phyloP scores from a whole-genome alignment of 92 coral and sea anemone species.

The Metridium senile region DNA sequence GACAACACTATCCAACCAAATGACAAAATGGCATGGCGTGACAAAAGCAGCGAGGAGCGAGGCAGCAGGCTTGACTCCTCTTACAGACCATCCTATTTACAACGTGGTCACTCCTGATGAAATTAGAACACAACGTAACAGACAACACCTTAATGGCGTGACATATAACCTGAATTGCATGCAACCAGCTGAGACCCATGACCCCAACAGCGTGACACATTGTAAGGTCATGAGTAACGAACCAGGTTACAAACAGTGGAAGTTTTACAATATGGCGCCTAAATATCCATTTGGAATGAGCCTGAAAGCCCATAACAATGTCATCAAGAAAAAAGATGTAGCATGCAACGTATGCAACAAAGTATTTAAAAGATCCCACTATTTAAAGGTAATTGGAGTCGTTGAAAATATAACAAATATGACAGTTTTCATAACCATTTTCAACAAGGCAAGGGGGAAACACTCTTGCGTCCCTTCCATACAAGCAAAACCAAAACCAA shows the following conservation, averaged over 20 bases:
- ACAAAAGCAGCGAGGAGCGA: background rate
- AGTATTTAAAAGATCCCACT: background rate
- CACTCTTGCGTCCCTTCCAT: no score
- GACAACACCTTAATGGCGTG: background rate
- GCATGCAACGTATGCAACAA: background rate
- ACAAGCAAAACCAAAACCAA: no score
- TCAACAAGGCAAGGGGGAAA: no score
- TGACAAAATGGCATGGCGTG: slow-evolving; percentile 3
- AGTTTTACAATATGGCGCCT: background rate
- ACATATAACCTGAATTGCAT: background rate
- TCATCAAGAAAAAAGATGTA: background rate
- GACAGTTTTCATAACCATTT: no score
- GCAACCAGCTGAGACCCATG: background rate
- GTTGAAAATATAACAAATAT: no score
- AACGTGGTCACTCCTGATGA: background rate
- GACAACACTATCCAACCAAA: no score
- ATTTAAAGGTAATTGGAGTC: background rate
- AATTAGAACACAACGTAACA: no score
- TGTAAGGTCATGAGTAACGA: background rate
- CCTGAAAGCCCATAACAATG: background rate
- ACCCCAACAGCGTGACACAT: background rate
- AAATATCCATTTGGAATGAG: background rate
- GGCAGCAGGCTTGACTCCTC: background rate
- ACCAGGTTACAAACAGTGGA: background rate
- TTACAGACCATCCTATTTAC: background rate